Evolutionary conservation across 37 sponge, comb jelly and placozoan genomes (phyloP).

Genomic region (Beroe forskalii): DNA sequence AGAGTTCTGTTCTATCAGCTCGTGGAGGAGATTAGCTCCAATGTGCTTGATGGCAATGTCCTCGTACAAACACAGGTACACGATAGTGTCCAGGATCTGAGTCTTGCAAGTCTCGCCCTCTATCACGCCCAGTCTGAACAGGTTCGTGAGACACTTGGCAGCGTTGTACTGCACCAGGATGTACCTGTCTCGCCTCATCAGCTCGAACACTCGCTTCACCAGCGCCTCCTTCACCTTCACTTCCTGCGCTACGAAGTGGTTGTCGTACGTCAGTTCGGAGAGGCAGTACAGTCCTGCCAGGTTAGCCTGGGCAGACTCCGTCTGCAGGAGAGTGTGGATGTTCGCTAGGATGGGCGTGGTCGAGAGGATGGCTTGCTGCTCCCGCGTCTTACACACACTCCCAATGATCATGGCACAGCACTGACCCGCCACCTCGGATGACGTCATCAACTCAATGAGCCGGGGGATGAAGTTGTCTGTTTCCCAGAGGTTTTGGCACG

Average conservation of each 20-base stretch:
- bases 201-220: slow-evolving; percentile 7
- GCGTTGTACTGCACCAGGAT: slow-evolving; percentile 44
- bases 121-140: slow-evolving; percentile 37
- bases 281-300: slow-evolving; percentile 30
- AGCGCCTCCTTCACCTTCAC: background rate
- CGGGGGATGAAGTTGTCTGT: slow-evolving; percentile 7
- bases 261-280: slow-evolving; percentile 40
- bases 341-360: slow-evolving; percentile 40
- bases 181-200: slow-evolving; percentile 41
- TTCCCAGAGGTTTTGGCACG: slow-evolving; percentile 20
- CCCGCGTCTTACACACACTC: slow-evolving; percentile 39
- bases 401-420: slow-evolving; percentile 57
- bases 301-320: slow-evolving; percentile 1
- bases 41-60: slow-evolving; percentile 31
- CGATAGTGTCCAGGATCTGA: slow-evolving; percentile 49
- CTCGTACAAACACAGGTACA: slow-evolving; percentile 43
- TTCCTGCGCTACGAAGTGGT: slow-evolving; percentile 33
- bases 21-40: slow-evolving; percentile 45
- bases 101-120: slow-evolving; percentile 11
- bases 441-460: slow-evolving; percentile 41
- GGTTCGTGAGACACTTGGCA: slow-evolving; percentile 60
- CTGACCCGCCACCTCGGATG: slow-evolving; percentile 13
- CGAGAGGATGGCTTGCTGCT: slow-evolving; percentile 63
- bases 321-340: background rate
- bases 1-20: slow-evolving; percentile 59